A percentile compares a stretch with the other conserved stretches of the same genome.
Evolutionary conservation across 2,113 vertebrate species (phyloP).

Genomic region (Anarrhichthys ocellatus): DNA sequence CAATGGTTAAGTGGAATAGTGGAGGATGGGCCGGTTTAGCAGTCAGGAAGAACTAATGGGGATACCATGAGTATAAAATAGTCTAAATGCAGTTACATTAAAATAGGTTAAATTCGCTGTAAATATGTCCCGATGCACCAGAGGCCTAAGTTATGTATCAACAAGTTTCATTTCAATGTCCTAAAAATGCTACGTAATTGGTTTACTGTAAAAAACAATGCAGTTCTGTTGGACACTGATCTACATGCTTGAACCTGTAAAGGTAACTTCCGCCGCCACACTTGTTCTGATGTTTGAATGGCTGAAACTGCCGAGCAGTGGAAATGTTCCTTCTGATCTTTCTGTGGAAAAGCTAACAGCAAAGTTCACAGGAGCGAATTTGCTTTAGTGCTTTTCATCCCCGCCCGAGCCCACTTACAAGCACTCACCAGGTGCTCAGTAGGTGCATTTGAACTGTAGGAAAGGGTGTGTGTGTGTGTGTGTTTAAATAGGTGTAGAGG

Average conservation of each 20-base stretch:
- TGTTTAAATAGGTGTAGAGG: not conserved
- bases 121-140: not conserved
- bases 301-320: not conserved
- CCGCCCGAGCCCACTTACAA: constrained; percentile 28
- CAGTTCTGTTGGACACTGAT: not conserved
- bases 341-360: constrained; percentile 18
- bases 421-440: constrained; percentile 47
- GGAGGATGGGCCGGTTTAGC: constrained; percentile 49
- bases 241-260: not conserved
- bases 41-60: not conserved
- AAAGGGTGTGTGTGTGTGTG: constrained; percentile 1
- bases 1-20: constrained; percentile 54
- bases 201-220: not conserved
- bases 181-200: not conserved
- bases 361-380: constrained; percentile 48
- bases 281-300: not conserved
- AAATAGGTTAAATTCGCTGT: not conserved
- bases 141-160: not conserved
- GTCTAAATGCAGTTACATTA: not conserved
- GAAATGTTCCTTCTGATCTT: constrained; percentile 13
- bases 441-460: constrained; percentile 9
- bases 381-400: constrained; percentile 47
- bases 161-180: not conserved
- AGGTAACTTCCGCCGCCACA: not conserved
- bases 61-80: not conserved